Conservation (phyloP, 2,113 vertebrate species). For the Xenopus tropicalis region UCB_Xtro_10.0 CM004450.2:99054501-99055000, state of each 20-base stretch:
- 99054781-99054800: no score
- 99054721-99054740: constrained; percentile 9
- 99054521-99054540: constrained; percentile 17
- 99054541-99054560: constrained; percentile 5
- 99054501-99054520: constrained; percentile 2
- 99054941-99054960: no score
- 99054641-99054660: constrained; percentile 15
- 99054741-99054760: not conserved
- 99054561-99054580: constrained; percentile 23
- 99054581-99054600: constrained; percentile 20
- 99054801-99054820: no score
- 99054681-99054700: constrained; percentile 19
- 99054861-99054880: no score
- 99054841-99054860: no score
- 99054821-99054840: no score
- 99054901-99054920: no score
- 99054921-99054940: no score
- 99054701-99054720: constrained; percentile 22
- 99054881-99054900: no score
- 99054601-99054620: constrained; percentile 30
- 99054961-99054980: no score
- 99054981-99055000: no score
- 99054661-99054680: constrained; percentile 33
- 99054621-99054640: constrained; percentile 27
- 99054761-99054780: not conserved